These are phyloP conservation scores for Phasianus colchicus DNA, from an alignment of 2,113 vertebrate species.

Conservation along the genomic window DNA sequence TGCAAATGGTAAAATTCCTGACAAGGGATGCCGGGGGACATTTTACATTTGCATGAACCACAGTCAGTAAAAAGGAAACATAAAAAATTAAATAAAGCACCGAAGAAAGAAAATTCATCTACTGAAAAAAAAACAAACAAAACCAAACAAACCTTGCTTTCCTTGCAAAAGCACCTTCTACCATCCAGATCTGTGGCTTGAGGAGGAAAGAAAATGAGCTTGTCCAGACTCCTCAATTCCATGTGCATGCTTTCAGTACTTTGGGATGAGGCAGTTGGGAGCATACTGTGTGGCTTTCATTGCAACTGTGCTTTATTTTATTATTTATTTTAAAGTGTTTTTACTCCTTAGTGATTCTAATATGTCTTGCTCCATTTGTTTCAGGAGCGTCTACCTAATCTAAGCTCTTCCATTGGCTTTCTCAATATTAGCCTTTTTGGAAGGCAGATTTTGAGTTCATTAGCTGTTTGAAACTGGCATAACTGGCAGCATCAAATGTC, in stretches of 20 bases:
- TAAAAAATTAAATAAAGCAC: background rate
- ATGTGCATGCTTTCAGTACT: background rate
- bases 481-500: background rate
- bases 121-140: background rate
- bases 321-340: slow-evolving; percentile 59
- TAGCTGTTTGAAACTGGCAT: slow-evolving; percentile 29
- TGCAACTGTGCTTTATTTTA: slow-evolving; percentile 9
- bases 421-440: slow-evolving; percentile 32
- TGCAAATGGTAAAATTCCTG: background rate
- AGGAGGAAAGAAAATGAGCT: background rate
- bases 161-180: background rate
- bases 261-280: slow-evolving; percentile 38
- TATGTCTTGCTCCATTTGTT: slow-evolving; percentile 62
- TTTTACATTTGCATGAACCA: background rate
- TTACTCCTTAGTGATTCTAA: slow-evolving; percentile 58
- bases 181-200: background rate
- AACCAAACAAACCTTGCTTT: background rate
- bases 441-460: slow-evolving; percentile 39
- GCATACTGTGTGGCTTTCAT: slow-evolving; percentile 2
- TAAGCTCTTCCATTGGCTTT: slow-evolving; percentile 41
- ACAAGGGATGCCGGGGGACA: background rate
- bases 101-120: background rate
- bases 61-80: background rate
- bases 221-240: background rate
- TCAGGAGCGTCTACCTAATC: slow-evolving; percentile 43